Base-by-base conservation (phyloP, 1,140 invertebrate species). In the Drosophila hydei region DNA sequence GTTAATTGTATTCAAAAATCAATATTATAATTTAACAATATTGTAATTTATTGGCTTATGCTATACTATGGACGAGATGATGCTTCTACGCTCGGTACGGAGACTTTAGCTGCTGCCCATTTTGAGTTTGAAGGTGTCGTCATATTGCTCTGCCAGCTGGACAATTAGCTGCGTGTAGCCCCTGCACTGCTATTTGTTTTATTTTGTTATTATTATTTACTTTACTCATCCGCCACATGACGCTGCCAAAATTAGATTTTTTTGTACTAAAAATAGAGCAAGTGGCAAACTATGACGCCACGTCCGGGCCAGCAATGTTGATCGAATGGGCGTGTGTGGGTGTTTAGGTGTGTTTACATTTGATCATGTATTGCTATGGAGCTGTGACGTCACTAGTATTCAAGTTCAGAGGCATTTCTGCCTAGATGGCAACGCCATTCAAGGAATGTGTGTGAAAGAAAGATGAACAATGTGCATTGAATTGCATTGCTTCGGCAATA, bases 11-110 rank as follows among this genome's bases (percentile, higher is more conserved):
- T n/a, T n/a, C n/a, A n/a, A n/a, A n/a, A n/a, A n/a, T n/a, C n/a
- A n/a, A n/a, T n/a, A n/a, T n/a, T n/a, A n/a, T n/a, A n/a, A n/a
- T n/a, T n/a, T n/a, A n/a, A n/a, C n/a, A n/a, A n/a, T n/a, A n/a
- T n/a, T 81, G 79, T 97, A 97, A 45, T 90, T 79, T 5, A 56
- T 27, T 6, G 89, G 74, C 45, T 91, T 91, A 27, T 77, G 69
- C 71, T 91, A n/a, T n/a, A n/a, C n/a, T n/a, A n/a, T n/a, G n/a
- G n/a, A n/a, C n/a, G n/a, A n/a, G n/a, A n/a, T n/a, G n/a, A n/a
- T n/a, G n/a, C n/a, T n/a, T n/a, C n/a, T n/a, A n/a, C n/a, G n/a
- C n/a, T n/a, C n/a, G 36, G 51, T 74, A 51, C 63, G 30, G 40
- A 91, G 33, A 45, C 89, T 88, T 8, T 88, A 79, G 21, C 56